These are phyloP conservation scores for Heliconius congener DNA, from an alignment of 1,140 invertebrate species.

Conservation along the genomic window DNA sequence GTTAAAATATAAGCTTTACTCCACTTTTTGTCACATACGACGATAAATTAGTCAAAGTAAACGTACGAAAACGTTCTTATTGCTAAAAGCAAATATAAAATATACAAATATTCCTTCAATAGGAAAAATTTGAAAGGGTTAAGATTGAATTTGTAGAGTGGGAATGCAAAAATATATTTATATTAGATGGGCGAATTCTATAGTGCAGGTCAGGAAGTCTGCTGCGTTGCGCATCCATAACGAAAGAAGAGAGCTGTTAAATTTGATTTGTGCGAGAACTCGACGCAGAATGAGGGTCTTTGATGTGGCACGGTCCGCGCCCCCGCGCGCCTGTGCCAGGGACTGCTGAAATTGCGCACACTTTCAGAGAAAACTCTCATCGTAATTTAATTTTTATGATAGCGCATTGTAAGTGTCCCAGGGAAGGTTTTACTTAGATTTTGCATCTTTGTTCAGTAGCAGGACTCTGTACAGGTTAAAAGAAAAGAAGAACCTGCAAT, in stretches of 20 bases:
- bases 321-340: slow-evolving; percentile 38
- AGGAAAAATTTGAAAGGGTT: not conserved
- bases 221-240: slow-evolving; percentile 59
- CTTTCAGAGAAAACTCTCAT: slow-evolving; percentile 74
- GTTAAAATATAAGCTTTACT: no score
- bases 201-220: slow-evolving; percentile 30
- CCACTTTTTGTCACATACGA: no score
- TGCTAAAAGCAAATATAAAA: not conserved
- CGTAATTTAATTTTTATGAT: slow-evolving; percentile 81
- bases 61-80: not conserved
- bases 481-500: slow-evolving; percentile 9
- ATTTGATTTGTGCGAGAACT: slow-evolving; percentile 75
- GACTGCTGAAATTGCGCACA: slow-evolving; percentile 71
- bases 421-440: slow-evolving; percentile 67
- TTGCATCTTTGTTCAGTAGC: slow-evolving; percentile 54
- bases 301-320: slow-evolving; percentile 65
- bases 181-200: slow-evolving; percentile 9
- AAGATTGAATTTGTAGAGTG: not conserved
- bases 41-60: slow-evolving; percentile 1
- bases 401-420: slow-evolving; percentile 76
- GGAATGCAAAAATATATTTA: not conserved
- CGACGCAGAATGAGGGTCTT: slow-evolving; percentile 63
- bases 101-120: not conserved
- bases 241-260: slow-evolving; percentile 77
- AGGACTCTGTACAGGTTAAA: slow-evolving; percentile 33